Evolutionary conservation across 2,888 invertebrate species (phyloP), one percentile per base, ranked within the genome.

Genomic region (Nemotelus nigrinus): DNA sequence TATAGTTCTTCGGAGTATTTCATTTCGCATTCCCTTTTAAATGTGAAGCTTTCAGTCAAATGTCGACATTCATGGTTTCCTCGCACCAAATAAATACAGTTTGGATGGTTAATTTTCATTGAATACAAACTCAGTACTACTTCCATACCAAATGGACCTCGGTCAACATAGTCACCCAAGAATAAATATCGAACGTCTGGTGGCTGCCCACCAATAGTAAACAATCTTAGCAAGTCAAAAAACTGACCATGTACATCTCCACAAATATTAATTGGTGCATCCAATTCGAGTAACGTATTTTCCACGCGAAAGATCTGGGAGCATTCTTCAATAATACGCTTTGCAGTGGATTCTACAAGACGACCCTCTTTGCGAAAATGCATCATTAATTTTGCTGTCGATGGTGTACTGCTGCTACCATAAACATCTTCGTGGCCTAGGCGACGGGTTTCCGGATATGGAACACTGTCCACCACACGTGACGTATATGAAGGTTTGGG

Each of bases 201-300:
- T 86, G 97, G 97, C 84, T 96, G 94, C 82, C 98, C 98, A 86
- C 97, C 97, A 86, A 98, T 97, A 90, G 97, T 97, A 90, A 98
- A 98, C 89, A 98, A 90, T 91, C 98, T 97, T 96, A 98, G 97
- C 90, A 98, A 92, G 91, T 98, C 98, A 90, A 96, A 98, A 90
- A 97, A 98, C 91, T 98, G 97, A 85, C 98, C 98, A 90, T 98
- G 98, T 89, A 98, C 97, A 89, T 98, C 98, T 85, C 98, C 98
- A 91, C 97, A 98, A 83, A 98, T 97, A 55, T 97, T 98, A 88
- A 98, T 97, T 84, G 98, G 98, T 85, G 97, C 97, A 90, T 98
- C 97, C 88, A 98, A 96, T 90, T 98, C 97, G 87, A 98, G 96
- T 97, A 97, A 97, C 83, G 97, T 97, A 89, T 96, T 96, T 89